Evolutionary conservation across 1,140 invertebrate species (phyloP), one percentile per base, ranked within the genome.

Genomic region (Drosophila triauraria): DNA sequence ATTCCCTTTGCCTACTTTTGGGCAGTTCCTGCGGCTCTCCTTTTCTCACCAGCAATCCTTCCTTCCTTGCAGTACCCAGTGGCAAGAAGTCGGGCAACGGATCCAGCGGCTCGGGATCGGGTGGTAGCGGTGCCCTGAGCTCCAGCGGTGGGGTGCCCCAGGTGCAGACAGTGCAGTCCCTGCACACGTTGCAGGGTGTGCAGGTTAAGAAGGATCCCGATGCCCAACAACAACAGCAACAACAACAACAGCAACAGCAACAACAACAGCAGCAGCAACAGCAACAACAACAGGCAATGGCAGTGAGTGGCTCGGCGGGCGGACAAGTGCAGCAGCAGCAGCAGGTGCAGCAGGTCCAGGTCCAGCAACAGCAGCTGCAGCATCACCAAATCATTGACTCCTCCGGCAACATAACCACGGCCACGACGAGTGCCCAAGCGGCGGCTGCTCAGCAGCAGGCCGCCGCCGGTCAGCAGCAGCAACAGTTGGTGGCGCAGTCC

Each of bases 201-300:
- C 92, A 92, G 70, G 92, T 93, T 7, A 93, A 93, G 38, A 93
- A 93, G 67, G 92, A 93, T 76, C 92, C 92, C 35, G 92, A 93
- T 80, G 90, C 88, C n/a, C 91, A 91, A 30, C 80, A 91, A 35
- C 82, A 87, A 6, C 81, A 90, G 13, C 84, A 88, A 1, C 82
- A 85, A 0, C 77, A 82, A 0, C 81, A 83, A 0, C 81, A 82
- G 3, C 86, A 91, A 2, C 81, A 86, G 2, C 75, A 79, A 0
- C 84, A 80, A 0, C 87, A 91, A 0, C 88, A 88, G 0, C 82
- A 85, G 3, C 79, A 83, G 0, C 79, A 82, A 4, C 78, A 79
- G 74, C 82, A 69, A 32, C 32, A 80, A 46, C 82, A 86, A 68
- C 83, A 87, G 74, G 70, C 84, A 51, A 88, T 88, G 75, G 74